Evolutionary conservation across 1,140 invertebrate species (phyloP).

Genomic region (Phenacoccus solenopsis): DNA sequence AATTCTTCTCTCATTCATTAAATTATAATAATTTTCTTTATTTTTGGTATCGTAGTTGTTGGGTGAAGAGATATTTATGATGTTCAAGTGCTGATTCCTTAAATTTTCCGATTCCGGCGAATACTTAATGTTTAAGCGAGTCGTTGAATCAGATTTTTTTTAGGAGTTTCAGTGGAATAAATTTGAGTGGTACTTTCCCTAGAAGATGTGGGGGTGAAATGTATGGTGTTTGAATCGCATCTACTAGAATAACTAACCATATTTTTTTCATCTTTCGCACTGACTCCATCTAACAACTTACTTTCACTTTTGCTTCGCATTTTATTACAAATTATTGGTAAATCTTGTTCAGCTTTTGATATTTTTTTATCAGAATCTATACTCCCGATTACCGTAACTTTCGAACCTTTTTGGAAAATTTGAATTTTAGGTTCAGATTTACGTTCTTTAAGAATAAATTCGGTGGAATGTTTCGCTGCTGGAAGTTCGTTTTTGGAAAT

Average conservation of each 20-base stretch:
- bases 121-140: neutral
- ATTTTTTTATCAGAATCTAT: neutral
- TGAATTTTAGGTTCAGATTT: neutral
- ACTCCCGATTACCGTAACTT: neutral
- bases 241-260: too few relatives aligned
- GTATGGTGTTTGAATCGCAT: too few relatives aligned
- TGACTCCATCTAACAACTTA: neutral
- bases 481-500: neutral
- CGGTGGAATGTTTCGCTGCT: neutral
- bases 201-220: too few relatives aligned
- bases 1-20: conserved; percentile 13
- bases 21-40: conserved; percentile 4
- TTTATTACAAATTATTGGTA: neutral
- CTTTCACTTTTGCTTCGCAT: neutral
- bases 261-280: too few relatives aligned
- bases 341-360: neutral
- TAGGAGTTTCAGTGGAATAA: neutral
- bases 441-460: neutral
- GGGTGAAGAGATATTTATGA: neutral
- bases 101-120: neutral
- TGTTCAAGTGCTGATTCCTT: neutral
- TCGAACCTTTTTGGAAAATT: conserved; percentile 9
- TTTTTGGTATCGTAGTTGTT: neutral
- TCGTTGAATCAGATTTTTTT: neutral
- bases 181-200: neutral